phyloP scores from a whole-genome alignment of 1,140 invertebrate genomes.

The Ceratina calcarata region DNA sequence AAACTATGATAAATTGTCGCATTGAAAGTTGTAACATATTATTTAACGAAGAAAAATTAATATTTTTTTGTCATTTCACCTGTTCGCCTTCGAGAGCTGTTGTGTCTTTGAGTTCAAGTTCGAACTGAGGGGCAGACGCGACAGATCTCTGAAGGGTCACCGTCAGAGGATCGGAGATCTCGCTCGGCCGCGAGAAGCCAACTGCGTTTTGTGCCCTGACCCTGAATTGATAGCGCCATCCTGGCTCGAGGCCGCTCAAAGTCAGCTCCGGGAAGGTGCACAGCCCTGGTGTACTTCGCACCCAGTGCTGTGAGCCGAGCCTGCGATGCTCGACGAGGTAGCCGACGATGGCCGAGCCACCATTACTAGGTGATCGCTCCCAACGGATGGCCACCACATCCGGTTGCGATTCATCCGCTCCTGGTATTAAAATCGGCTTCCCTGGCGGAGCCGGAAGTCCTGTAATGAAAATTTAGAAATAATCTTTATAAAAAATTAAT shows the following conservation, averaged over 20 bases:
- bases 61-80: conserved; percentile 63
- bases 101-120: conserved; percentile 84
- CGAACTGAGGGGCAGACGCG: conserved; percentile 85
- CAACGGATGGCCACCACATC: conserved; percentile 94
- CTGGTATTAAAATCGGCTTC: conserved; percentile 86
- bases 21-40: no score
- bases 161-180: conserved; percentile 88
- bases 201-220: conserved; percentile 92
- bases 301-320: conserved; percentile 88
- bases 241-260: conserved; percentile 89
- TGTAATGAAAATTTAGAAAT: conserved; percentile 72
- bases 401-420: conserved; percentile 85
- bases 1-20: no score
- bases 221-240: conserved; percentile 93
- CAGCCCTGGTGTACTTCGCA: conserved; percentile 86
- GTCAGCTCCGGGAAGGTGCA: conserved; percentile 86
- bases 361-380: conserved; percentile 90
- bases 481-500: not conserved
- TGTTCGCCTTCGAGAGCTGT: conserved; percentile 89
- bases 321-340: conserved; percentile 91
- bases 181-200: conserved; percentile 89
- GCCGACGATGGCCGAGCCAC: conserved; percentile 93
- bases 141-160: conserved; percentile 86
- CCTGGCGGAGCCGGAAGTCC: conserved; percentile 89
- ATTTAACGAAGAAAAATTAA: not conserved